These are phyloP conservation scores for Serripes groenlandicus DNA, from an alignment of 2,888 invertebrate genomes.

Conservation along the genomic window DNA sequence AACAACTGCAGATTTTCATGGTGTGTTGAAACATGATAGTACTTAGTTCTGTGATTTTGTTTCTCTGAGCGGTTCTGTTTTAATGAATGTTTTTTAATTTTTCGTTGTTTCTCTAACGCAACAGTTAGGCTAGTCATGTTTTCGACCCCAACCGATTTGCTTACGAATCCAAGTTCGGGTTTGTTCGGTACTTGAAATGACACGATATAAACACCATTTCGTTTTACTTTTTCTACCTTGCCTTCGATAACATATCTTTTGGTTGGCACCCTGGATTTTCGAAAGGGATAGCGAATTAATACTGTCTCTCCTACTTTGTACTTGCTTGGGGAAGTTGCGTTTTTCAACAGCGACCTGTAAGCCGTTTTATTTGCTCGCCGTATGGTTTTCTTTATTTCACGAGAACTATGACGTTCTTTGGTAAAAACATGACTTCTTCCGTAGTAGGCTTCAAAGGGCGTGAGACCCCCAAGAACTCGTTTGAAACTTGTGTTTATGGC, in stretches of 20 bases:
- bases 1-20: conserved; percentile 12
- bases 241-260: conserved; percentile 27
- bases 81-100: background rate
- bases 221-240: background rate
- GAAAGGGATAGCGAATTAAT: conserved; percentile 20
- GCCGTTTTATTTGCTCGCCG: conserved; percentile 11
- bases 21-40: conserved; percentile 23
- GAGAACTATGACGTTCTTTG: background rate
- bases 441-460: conserved; percentile 34
- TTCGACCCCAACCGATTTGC: conserved; percentile 28
- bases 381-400: conserved; percentile 9
- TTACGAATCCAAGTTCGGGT: background rate
- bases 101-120: conserved; percentile 1
- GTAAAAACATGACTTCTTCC: background rate
- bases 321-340: conserved; percentile 21
- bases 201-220: too few relatives aligned
- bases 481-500: conserved; percentile 27
- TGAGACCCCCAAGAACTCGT: conserved; percentile 17
- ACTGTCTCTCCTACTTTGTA: conserved; percentile 30
- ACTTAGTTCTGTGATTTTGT: conserved; percentile 8
- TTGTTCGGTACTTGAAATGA: too few relatives aligned
- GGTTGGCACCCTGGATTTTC: conserved; percentile 27
- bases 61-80: background rate
- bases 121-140: conserved; percentile 27
- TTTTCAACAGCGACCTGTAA: conserved; percentile 3